Percentiles rank a stretch among this genome's conserved stretches.
Evolutionary conservation across 2,888 invertebrate genomes (phyloP).

Genomic region (Cancer borealis): DNA sequence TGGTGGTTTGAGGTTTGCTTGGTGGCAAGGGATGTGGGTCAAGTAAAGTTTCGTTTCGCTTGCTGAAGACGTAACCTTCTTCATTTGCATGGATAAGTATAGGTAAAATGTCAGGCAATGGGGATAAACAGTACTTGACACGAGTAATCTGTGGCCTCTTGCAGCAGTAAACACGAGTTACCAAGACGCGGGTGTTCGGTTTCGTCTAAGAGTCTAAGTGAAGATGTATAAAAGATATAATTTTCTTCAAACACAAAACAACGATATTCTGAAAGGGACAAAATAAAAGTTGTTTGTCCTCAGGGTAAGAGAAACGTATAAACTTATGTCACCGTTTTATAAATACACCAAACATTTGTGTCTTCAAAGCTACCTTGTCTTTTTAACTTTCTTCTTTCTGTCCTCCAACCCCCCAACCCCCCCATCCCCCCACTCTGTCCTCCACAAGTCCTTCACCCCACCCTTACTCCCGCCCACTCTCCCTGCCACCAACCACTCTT

Average conservation of each 20-base stretch:
- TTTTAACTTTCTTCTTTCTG: neutral
- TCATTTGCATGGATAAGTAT: conserved; percentile 33
- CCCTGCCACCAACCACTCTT: neutral
- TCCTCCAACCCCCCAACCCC: neutral
- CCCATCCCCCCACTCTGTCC: neutral
- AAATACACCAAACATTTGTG: neutral
- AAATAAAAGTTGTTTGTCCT: neutral
- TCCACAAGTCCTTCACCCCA: neutral
- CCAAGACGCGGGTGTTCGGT: neutral
- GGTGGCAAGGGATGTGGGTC: conserved; percentile 25
- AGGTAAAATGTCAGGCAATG: conserved; percentile 32
- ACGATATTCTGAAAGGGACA: neutral
- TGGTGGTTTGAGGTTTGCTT: neutral
- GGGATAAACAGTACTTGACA: neutral
- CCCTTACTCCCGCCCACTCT: neutral
- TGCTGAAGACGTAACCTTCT: conserved; percentile 23
- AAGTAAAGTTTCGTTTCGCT: conserved; percentile 2
- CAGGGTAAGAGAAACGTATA: neutral
- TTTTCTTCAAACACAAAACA: neutral
- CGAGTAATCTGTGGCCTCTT: neutral
- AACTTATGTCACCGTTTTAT: neutral
- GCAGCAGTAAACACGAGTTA: neutral
- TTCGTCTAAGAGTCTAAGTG: neutral
- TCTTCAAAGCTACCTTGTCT: neutral
- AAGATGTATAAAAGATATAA: neutral